Conservation (phyloP, 1,140 invertebrate genomes). For the Arion vulgaris region DNA sequence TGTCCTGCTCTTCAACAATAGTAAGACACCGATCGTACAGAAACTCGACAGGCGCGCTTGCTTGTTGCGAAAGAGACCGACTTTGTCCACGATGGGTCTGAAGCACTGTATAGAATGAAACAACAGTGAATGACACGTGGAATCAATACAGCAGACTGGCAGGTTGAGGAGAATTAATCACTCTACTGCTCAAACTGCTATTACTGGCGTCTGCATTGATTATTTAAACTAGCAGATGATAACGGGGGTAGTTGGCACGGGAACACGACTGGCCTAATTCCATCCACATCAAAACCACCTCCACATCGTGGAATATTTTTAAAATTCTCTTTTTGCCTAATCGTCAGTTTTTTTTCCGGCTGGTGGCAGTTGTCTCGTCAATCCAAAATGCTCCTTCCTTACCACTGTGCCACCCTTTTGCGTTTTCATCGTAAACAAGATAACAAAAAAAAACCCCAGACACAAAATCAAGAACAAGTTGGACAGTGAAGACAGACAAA, state of each 20-base stretch:
- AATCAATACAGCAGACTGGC: neutral
- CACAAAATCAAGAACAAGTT: neutral
- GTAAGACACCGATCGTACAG: constrained; percentile 80
- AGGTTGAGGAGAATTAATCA: neutral
- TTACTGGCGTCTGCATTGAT: neutral
- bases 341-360: neutral
- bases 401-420: neutral
- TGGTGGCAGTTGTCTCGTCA: neutral
- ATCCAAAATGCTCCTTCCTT: neutral
- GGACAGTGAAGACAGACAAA: neutral
- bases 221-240: neutral
- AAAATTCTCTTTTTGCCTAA: neutral
- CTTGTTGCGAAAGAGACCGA: constrained; percentile 78
- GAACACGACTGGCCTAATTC: neutral
- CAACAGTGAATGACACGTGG: neutral
- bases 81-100: constrained; percentile 80
- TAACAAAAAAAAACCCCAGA: neutral
- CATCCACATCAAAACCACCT: neutral
- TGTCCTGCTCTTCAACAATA: constrained; percentile 77
- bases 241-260: neutral
- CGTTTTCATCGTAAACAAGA: neutral
- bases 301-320: neutral
- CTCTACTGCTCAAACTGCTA: neutral
- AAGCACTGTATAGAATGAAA: constrained; percentile 80
- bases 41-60: constrained; percentile 84